A percentile compares a stretch with the other conserved stretches of the same genome.
Evolutionary conservation across 2,797 vertebrate species (phyloP).

Genomic region (Rhabdomys pumilio): DNA sequence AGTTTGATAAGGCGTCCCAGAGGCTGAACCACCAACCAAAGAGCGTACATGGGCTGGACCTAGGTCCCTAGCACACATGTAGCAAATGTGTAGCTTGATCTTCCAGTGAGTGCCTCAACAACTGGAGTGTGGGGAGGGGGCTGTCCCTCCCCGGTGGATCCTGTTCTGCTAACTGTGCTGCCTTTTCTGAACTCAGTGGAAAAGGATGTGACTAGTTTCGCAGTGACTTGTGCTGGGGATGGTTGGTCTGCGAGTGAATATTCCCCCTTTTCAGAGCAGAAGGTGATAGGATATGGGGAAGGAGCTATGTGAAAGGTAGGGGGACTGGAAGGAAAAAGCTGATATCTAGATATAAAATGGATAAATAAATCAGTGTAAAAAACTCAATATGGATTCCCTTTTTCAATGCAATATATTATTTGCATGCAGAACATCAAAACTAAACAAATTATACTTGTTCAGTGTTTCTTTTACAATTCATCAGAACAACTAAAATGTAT

Average conservation of each 20-base stretch:
- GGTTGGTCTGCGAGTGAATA: background rate
- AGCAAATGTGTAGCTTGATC: background rate
- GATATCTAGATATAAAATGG: background rate
- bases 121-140: background rate
- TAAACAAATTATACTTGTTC: background rate
- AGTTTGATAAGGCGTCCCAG: background rate
- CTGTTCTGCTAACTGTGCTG: background rate
- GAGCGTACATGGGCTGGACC: background rate
- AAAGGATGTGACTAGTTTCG: background rate
- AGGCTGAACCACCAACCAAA: background rate
- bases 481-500: background rate
- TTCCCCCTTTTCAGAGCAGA: background rate
- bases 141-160: background rate
- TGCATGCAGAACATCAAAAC: too few relatives aligned
- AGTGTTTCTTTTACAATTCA: background rate
- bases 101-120: background rate
- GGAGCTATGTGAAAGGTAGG: background rate
- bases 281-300: background rate
- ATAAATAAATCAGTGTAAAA: background rate
- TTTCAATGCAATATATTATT: background rate
- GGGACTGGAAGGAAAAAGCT: background rate
- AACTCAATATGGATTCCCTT: background rate
- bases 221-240: background rate
- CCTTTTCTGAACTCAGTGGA: background rate
- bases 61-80: background rate